A percentile compares a stretch with the other conserved stretches of the same genome.
Conservation (phyloP, 2,797 vertebrate species). For the Buceros bicornis region DNA sequence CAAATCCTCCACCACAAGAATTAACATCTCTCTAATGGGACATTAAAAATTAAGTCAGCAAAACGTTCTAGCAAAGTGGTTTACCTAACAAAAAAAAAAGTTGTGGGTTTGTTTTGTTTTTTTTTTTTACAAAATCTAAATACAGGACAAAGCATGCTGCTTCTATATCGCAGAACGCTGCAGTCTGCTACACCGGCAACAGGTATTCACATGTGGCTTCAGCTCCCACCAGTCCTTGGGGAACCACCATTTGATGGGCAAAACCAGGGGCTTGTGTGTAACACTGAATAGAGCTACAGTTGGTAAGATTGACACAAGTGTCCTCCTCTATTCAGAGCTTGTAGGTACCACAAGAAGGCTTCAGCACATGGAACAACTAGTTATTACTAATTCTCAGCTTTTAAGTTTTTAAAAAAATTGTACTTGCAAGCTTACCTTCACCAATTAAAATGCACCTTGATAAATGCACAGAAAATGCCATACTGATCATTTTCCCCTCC, state of each 20-base stretch:
- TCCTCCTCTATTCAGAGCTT: not conserved
- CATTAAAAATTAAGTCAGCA: not conserved
- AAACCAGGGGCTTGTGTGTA: not conserved
- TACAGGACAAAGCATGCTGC: not conserved
- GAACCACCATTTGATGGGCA: not conserved
- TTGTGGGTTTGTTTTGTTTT: no score
- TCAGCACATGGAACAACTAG: not conserved
- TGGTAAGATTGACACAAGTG: not conserved
- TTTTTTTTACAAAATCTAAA: not conserved
- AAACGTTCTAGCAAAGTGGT: not conserved
- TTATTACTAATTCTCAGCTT: not conserved
- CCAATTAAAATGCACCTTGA: not conserved
- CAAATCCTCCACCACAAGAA: not conserved
- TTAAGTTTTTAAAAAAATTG: not conserved
- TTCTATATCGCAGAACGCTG: not conserved
- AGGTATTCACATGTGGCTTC: not conserved
- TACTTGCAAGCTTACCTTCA: not conserved
- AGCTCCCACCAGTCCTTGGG: not conserved
- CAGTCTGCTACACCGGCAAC: not conserved
- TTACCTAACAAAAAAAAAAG: not conserved
- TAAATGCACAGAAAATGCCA: not conserved
- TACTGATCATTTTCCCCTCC: fast-evolving
- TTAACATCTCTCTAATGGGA: not conserved
- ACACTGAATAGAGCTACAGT: not conserved
- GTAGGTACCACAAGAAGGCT: not conserved